Percentiles rank a stretch among this genome's conserved stretches.
phyloP scores from a whole-genome alignment of 2,797 vertebrate genomes.

The Phoebastria nigripes region DNA sequence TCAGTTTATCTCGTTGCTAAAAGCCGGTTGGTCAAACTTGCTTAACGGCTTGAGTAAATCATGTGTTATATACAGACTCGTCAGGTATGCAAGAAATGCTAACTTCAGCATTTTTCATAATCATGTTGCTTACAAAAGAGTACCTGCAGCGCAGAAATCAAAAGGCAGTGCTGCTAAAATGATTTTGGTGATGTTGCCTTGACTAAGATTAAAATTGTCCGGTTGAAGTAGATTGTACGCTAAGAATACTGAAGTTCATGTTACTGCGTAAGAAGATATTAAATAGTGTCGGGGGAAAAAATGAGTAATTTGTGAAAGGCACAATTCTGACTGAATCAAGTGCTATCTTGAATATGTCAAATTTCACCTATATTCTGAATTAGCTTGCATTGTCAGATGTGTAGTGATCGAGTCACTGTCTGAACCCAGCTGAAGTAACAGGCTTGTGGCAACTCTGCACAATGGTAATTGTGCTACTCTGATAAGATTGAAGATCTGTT shows the following conservation, averaged over 20 bases:
- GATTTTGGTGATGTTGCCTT: background rate
- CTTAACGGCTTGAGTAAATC: background rate
- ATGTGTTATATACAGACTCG: background rate
- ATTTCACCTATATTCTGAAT: background rate
- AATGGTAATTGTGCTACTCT: background rate
- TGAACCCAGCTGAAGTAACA: background rate
- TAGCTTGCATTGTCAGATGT: background rate
- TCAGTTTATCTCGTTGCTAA: background rate
- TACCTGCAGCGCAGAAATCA: background rate
- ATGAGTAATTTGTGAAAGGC: background rate
- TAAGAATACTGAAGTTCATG: background rate
- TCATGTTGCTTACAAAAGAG: background rate
- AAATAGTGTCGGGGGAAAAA: background rate
- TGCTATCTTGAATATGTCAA: fast-evolving
- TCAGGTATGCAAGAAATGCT: background rate
- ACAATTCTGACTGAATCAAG: background rate
- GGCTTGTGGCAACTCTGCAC: background rate
- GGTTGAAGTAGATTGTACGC: background rate
- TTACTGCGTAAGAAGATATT: background rate
- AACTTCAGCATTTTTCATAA: background rate
- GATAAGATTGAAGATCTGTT: background rate
- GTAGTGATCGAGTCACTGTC: background rate
- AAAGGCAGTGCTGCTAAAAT: background rate
- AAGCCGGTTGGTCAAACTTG: background rate
- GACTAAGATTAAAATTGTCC: background rate